phyloP scores from a whole-genome alignment of 2,113 vertebrate genomes.

The Gila orcuttii region DNA sequence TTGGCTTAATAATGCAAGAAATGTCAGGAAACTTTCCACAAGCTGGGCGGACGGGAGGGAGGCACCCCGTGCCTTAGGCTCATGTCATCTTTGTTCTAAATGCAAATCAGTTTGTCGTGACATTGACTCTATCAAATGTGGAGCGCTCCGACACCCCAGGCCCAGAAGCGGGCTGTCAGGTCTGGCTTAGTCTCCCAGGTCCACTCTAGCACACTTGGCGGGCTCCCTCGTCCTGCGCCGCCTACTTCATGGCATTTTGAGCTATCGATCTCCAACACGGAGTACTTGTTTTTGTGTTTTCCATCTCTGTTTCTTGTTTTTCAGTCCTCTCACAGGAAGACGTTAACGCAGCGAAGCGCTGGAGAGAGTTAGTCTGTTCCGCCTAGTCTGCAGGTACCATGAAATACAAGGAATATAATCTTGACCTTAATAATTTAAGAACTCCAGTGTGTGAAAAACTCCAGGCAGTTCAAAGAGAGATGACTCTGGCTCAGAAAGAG shows the following conservation, averaged over 20 bases:
- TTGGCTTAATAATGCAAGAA: conserved; percentile 75
- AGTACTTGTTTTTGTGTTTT: conserved; percentile 30
- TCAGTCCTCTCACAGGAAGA: neutral
- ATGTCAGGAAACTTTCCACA: conserved; percentile 72
- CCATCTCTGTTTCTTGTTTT: conserved; percentile 10
- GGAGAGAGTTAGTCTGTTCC: conserved; percentile 10
- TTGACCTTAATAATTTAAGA: conserved; percentile 63
- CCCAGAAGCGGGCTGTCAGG: conserved; percentile 36
- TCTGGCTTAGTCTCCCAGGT: conserved; percentile 33
- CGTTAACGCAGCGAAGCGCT: neutral
- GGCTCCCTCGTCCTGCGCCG: neutral
- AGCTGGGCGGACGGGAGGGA: conserved; percentile 56
- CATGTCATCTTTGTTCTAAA: conserved; percentile 67
- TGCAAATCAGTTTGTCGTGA: conserved; percentile 67
- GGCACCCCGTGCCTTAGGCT: conserved; percentile 59
- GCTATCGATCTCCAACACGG: conserved; percentile 32
- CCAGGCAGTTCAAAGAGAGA: conserved; percentile 56
- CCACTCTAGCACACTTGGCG: neutral
- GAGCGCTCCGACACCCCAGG: conserved; percentile 24
- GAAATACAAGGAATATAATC: conserved; percentile 60
- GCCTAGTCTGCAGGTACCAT: conserved; percentile 43
- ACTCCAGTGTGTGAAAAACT: conserved; percentile 57
- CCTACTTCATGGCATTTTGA: conserved; percentile 39
- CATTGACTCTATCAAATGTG: conserved; percentile 61
- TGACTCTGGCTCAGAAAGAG: conserved; percentile 54